Evolutionary conservation across 2,797 vertebrate genomes (phyloP).

Genomic region (Salmo trutta): DNA sequence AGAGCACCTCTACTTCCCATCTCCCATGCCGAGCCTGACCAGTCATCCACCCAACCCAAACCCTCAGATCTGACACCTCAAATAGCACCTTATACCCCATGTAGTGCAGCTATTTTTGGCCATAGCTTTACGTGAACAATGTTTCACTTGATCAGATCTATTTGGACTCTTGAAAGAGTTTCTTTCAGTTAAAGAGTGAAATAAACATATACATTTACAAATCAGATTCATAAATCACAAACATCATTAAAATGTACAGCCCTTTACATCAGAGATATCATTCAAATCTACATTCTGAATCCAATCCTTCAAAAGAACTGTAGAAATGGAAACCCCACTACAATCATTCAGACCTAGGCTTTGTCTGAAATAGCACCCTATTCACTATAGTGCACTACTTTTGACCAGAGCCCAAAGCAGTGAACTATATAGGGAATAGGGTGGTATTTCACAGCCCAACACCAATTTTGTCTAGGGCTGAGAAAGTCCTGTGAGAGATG

Average conservation of each 20-base stretch:
- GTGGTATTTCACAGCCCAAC: neutral
- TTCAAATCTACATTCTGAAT: neutral
- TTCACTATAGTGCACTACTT: neutral
- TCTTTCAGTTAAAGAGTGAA: neutral
- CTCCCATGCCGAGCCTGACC: conserved; percentile 65
- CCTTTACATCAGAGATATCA: neutral
- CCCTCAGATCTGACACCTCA: neutral
- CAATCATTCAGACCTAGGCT: neutral
- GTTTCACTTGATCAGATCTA: neutral
- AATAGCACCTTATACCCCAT: neutral
- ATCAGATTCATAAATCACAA: neutral
- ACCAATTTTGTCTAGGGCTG: neutral
- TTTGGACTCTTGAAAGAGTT: neutral
- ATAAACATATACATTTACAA: neutral
- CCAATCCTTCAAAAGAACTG: neutral
- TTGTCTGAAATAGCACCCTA: neutral
- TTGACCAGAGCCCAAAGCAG: neutral
- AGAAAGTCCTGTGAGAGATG: conserved; percentile 47
- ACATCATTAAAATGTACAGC: neutral
- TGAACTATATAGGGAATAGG: neutral
- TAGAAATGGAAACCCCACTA: neutral
- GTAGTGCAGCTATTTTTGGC: neutral
- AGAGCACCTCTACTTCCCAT: conserved; percentile 30
- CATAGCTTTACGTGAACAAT: neutral
- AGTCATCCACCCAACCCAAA: neutral